A percentile compares a stretch with the other conserved stretches of the same genome.
Conservation (phyloP, 2,888 invertebrate species). For the Netelia fuscicornis region DNA sequence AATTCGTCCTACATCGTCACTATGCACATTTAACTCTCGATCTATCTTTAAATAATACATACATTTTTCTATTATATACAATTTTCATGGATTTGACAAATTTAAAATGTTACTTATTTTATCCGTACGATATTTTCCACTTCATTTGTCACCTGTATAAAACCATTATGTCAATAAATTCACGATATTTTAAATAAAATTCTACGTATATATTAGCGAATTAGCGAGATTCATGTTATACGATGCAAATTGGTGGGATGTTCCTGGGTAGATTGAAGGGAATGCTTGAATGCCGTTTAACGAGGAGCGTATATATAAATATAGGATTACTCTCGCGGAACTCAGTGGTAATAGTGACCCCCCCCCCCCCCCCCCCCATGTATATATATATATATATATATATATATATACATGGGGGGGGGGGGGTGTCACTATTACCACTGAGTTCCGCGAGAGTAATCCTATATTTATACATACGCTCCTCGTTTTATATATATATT, state of each 20-base stretch:
- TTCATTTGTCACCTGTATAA: neutral
- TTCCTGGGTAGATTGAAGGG: constrained; percentile 41
- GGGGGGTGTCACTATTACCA: no score
- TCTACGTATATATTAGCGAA: no score
- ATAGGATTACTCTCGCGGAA: neutral
- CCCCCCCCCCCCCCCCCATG: no score
- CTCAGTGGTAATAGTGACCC: neutral
- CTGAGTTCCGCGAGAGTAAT: neutral
- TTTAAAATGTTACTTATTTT: neutral
- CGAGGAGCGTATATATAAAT: constrained; percentile 8
- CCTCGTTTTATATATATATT: neutral
- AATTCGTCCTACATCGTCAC: constrained; percentile 65
- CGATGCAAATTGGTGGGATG: constrained; percentile 11
- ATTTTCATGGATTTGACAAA: no score
- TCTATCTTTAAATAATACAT: no score
- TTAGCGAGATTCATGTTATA: neutral
- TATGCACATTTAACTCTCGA: constrained; percentile 66
- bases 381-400: no score
- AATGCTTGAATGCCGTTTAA: constrained; percentile 40
- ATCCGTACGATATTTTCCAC: neutral
- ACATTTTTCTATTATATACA: no score
- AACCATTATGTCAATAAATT: no score
- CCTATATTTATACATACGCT: constrained; percentile 1
- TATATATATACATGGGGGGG: no score
- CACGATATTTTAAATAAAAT: no score